A percentile compares a stretch with the other conserved stretches of the same genome.
Conservation (phyloP, 2,797 vertebrate species). For the Pseudochromis fuscus region DNA sequence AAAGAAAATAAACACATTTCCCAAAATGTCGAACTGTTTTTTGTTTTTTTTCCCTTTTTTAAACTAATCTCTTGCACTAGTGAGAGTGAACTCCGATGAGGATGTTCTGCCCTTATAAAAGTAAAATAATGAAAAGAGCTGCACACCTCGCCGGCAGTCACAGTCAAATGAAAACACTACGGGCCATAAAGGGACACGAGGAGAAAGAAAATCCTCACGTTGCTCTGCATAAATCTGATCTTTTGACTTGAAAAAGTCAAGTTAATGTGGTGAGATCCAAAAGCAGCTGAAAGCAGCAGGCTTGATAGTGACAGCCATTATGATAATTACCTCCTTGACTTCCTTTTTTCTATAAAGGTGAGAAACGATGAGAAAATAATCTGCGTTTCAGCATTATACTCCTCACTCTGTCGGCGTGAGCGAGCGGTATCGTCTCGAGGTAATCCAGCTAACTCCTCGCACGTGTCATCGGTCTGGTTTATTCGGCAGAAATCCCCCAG, state of each 20-base stretch:
- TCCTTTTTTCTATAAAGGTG: slow-evolving; percentile 38
- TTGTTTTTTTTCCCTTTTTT: too few species aligned
- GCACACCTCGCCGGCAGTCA: slow-evolving; percentile 14
- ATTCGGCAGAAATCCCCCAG: slow-evolving; percentile 46
- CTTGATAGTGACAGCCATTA: slow-evolving; percentile 32
- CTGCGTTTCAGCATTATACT: slow-evolving; percentile 5
- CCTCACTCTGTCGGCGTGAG: not conserved
- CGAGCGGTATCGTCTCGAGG: slow-evolving; percentile 30
- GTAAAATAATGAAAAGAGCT: not conserved
- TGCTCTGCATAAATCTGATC: slow-evolving; percentile 36
- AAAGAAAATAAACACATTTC: not conserved
- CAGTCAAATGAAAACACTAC: slow-evolving; percentile 32
- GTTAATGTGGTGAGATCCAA: slow-evolving; percentile 23
- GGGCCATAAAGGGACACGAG: slow-evolving; percentile 34
- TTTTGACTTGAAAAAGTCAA: slow-evolving; percentile 30
- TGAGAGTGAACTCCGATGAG: not conserved
- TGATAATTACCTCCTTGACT: slow-evolving; percentile 45
- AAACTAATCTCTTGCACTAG: not conserved
- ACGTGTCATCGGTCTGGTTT: slow-evolving; percentile 57
- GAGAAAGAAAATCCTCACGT: slow-evolving; percentile 14
- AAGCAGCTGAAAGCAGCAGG: slow-evolving; percentile 27
- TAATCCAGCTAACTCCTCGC: slow-evolving; percentile 34
- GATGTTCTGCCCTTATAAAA: not conserved
- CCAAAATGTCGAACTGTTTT: slow-evolving; percentile 2
- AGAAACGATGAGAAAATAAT: slow-evolving; percentile 34